phyloP scores from a whole-genome alignment of 2,888 invertebrate species.

The Dinocampus coccinellae region DNA sequence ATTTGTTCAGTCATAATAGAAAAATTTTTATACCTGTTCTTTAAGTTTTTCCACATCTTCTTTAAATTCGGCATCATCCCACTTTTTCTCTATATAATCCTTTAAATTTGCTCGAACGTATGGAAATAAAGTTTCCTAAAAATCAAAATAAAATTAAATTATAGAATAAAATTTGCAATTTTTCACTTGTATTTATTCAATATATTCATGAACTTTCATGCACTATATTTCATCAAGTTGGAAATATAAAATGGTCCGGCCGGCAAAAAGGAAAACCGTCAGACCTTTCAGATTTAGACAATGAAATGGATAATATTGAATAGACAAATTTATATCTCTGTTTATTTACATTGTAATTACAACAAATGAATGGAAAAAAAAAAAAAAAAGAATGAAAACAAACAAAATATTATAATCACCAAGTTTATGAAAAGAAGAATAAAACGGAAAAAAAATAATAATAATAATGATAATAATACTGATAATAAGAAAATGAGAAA shows the following conservation, averaged over 20 bases:
- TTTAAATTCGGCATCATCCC: conserved; percentile 79
- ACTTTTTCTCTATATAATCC: conserved; percentile 79
- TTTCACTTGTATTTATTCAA: not conserved
- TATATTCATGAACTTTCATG: not conserved
- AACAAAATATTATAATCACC: not conserved
- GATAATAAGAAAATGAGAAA: not conserved
- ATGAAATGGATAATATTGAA: not conserved
- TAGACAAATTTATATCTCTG: not conserved
- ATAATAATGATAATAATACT: not conserved
- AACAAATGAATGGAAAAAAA: not conserved
- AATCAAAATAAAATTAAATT: conserved; percentile 43
- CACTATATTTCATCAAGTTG: not conserved
- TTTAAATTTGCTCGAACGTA: conserved; percentile 82
- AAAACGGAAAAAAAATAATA: not conserved
- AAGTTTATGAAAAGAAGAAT: not conserved
- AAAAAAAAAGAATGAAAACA: not conserved
- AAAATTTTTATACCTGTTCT: conserved; percentile 71
- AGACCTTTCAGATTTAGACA: conserved; percentile 9
- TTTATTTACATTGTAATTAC: not conserved
- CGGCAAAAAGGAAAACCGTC: conserved; percentile 31
- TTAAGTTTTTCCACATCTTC: conserved; percentile 77
- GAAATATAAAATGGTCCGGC: conserved; percentile 3
- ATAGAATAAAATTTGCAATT: not conserved
- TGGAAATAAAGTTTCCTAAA: conserved; percentile 82
- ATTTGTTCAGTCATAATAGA: not conserved